These are phyloP conservation scores for Chloroclysta siterata DNA, from an alignment of 2,888 invertebrate genomes.

Conservation along the genomic window DNA sequence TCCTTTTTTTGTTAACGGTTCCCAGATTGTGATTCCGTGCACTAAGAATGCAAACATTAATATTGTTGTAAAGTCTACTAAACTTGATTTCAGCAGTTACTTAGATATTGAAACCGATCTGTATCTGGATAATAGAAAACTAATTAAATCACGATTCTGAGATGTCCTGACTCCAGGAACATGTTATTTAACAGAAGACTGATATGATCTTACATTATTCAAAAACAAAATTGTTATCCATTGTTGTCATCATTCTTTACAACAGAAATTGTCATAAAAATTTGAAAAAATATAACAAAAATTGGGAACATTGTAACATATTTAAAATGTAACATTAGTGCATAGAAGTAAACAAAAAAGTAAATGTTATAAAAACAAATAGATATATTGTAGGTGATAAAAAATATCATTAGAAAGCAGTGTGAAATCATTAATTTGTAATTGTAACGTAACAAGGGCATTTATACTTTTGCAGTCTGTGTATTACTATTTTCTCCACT, in stretches of 20 bases:
- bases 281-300: constrained; percentile 75
- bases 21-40: constrained; percentile 24
- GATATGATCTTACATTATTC: constrained; percentile 54
- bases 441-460: constrained; percentile 78
- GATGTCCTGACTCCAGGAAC: constrained; percentile 8
- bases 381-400: constrained; percentile 77
- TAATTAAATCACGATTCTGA: constrained; percentile 24
- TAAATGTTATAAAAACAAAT: constrained; percentile 64
- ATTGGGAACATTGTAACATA: constrained; percentile 85
- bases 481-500: constrained; percentile 59
- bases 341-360: constrained; percentile 73
- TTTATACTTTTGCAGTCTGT: constrained; percentile 74
- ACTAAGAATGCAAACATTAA: constrained; percentile 24
- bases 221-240: constrained; percentile 32
- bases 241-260: constrained; percentile 34
- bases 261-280: constrained; percentile 48
- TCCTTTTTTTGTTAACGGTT: constrained; percentile 17
- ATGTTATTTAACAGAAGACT: constrained; percentile 54
- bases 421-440: constrained; percentile 60
- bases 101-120: constrained; percentile 1
- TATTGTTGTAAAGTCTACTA: constrained; percentile 1
- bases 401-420: constrained; percentile 78
- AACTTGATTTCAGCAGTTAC: neutral
- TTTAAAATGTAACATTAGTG: constrained; percentile 82
- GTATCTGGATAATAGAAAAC: constrained; percentile 32